Conservation (phyloP, 2,888 invertebrate species). For the Drosophila paramelanica region DNA sequence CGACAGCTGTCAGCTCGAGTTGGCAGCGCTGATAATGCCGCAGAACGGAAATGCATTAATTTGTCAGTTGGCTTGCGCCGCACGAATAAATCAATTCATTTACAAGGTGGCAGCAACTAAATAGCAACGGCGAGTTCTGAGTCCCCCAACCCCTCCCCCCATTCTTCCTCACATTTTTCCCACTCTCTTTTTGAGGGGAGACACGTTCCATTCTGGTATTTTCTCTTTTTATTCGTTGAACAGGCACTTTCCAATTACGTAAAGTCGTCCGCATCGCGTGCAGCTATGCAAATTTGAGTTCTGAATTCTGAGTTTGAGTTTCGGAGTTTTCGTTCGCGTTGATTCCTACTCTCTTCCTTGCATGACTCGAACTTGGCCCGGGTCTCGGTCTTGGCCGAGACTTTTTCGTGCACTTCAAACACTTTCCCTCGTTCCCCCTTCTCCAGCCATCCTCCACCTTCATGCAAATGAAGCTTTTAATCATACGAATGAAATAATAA, state of each 20-base stretch:
- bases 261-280: conserved; percentile 68
- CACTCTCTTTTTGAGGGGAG: not conserved
- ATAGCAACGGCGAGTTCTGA: not conserved
- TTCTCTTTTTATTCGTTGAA: conserved; percentile 16
- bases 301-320: conserved; percentile 27
- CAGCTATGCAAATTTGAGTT: conserved; percentile 62
- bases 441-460: conserved; percentile 1
- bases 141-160: too few relatives aligned
- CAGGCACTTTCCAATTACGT: conserved; percentile 77
- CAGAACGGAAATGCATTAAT: conserved; percentile 75
- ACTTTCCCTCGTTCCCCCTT: not conserved
- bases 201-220: conserved; percentile 16
- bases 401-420: conserved; percentile 47
- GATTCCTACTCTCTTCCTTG: conserved; percentile 19
- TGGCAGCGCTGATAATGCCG: conserved; percentile 48
- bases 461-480: conserved; percentile 69
- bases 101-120: conserved; percentile 26
- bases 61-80: conserved; percentile 66
- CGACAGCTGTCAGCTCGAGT: conserved; percentile 48
- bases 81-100: conserved; percentile 71
- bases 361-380: conserved; percentile 53
- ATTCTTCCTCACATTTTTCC: not conserved
- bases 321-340: not conserved
- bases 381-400: conserved; percentile 45
- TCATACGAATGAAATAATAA: conserved; percentile 53